Evolutionary conservation across 2,797 vertebrate species (phyloP), one percentile per base, ranked within the genome.

Genomic region (Hoplostethus mediterraneus): DNA sequence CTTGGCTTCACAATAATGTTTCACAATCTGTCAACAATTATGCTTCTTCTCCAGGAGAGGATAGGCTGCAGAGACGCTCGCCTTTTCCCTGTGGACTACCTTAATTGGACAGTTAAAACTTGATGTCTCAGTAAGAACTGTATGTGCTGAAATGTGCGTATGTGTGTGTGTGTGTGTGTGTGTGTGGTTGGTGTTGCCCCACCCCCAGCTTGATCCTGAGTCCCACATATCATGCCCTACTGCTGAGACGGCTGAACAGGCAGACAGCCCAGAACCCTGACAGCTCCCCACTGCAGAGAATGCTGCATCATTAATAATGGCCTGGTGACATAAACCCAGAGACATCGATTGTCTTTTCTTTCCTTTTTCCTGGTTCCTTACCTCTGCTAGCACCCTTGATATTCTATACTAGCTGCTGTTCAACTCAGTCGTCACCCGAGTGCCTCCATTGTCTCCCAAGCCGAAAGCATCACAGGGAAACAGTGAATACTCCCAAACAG

Each of bases 241-340:
- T 88, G 90, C 88, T 91, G 89, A 91, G 84, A 78, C 80, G 71
- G 83, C 84, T 72, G 76, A 91, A 82, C 59, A 78, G 74, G 77
- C 78, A 60, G 81, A 86, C 77, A 68, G 79, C 75, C 67, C 58
- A 71, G 81, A 73, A 65, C 74, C 81, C 78, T 79, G 89, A 87
- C 82, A 85, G 85, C 87, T 84, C 70, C 79, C 67, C 73, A 59
- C 83, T 89, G 87, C 89, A 87, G 90, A 81, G 88, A 71, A 55
- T 12, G 67, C 84, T 69, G 82, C 86, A 90, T 90, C 91, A 90
- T 94, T 93, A 92, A 92, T 88, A 91, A 90, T 63, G 56, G 80
- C 83, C 82, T 72, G 81, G 79, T 88, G 87, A 90, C 87, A 87
- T 76, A 87, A 85, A 80, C 77, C 69, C 61, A 36, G 68, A 85